Evolutionary conservation across 1,140 invertebrate species (phyloP).

Genomic region (Eurytemora carolleeae): DNA sequence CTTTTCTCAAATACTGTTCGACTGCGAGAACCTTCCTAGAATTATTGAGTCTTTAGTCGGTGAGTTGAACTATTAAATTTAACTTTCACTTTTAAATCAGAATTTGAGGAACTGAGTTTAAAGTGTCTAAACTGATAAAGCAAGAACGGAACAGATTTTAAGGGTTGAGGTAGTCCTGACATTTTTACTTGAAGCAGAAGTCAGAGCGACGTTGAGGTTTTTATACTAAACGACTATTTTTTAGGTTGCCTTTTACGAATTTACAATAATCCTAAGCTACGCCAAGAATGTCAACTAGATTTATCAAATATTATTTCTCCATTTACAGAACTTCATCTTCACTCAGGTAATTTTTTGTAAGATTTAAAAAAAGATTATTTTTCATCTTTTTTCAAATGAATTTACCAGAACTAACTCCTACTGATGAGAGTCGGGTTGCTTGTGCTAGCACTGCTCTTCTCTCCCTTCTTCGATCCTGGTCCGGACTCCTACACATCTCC

Average conservation of each 20-base stretch:
- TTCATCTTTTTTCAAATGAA: constrained; percentile 9
- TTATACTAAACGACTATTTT: constrained; percentile 54
- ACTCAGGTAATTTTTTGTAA: constrained; percentile 24
- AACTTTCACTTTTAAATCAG: too few species aligned
- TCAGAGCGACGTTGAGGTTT: constrained; percentile 45
- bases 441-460: constrained; percentile 61
- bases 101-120: too few species aligned
- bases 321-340: constrained; percentile 73
- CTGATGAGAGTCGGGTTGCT: constrained; percentile 57
- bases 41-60: constrained; percentile 14
- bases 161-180: too few species aligned
- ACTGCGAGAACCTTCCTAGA: neutral
- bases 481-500: constrained; percentile 65
- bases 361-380: constrained; percentile 11
- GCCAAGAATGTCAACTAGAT: constrained; percentile 47
- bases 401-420: constrained; percentile 22
- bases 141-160: too few species aligned
- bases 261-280: constrained; percentile 61
- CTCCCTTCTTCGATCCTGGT: constrained; percentile 68
- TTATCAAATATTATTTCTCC: constrained; percentile 66
- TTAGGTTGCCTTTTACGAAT: constrained; percentile 68
- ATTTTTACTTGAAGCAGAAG: too few species aligned
- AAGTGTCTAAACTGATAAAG: too few species aligned
- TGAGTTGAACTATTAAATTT: too few species aligned
- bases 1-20: neutral